Evolutionary conservation across 2,797 vertebrate species (phyloP), one percentile per base, ranked within the genome.

Genomic region (Urocyon cinereoargenteus): DNA sequence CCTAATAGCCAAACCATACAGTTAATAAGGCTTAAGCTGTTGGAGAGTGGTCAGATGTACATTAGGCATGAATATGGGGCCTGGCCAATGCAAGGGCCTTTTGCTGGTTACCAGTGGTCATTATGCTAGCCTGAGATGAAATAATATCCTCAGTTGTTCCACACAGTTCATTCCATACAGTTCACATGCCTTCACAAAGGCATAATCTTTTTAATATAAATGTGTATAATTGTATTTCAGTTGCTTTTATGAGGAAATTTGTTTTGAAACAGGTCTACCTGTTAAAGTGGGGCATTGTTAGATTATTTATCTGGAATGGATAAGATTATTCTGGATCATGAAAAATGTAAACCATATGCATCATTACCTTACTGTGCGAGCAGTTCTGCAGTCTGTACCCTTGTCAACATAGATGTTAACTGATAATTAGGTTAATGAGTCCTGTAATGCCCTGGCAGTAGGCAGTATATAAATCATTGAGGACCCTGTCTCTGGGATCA

Each of bases 201-300:
- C 34, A 19, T 59, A 55, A 15, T 70, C 34, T 77, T 62, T 83
- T 26, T 49, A 55, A 72, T 84, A 40, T 49, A 91, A 81, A 57
- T 62, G 3, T 91, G 2, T 84, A 19, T 66, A 9, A 2, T 26
- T 97, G 19, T 83, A 15, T 86, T 93, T 84, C 28, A 75, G 8
- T 72, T 89, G 34, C 51, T 81, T 90, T 92, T 85, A 61, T 4
- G 34, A 57, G 22, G 34, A 90, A n/a, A 55, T 34, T 57, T 68
- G 5, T 94, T 96, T 93, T 94, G 40, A 94, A 62, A 53, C 34
- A 51, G 14, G 36, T 82, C 28, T 94, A 73, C 31, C 36, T 83
- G 4, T 88, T 73, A 55, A 91, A 79, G 3, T 95, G 22, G 22
- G 16, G 85, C 68, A 36, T 95, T 96, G 31, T 61, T 81, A 91